Evolutionary conservation across 2,888 invertebrate genomes (phyloP), one percentile per base, ranked within the genome.

Genomic region (Beris chalybata): DNA sequence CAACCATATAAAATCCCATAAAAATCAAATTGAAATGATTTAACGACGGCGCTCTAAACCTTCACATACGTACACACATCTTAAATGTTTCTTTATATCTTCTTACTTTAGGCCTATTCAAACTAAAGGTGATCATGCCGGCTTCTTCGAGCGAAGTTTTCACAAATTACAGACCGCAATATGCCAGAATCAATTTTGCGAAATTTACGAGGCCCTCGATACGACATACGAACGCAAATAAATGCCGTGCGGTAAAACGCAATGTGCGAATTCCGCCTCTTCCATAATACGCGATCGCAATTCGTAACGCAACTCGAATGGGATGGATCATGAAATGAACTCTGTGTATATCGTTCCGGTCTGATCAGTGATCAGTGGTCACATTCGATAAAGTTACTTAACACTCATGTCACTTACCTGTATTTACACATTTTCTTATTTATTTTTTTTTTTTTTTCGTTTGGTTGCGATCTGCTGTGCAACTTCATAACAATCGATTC

Each of bases 311-410:
- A 7, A 38, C 48, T 48, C 48, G 6, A 48, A 15, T 48, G 15
- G 48, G 22, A 22, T 3, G 22, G 22, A 22, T 22, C 22, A 22
- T 22, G n/a, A n/a, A 12, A 5, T 13, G 48, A n/a, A 48, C 48
- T 13, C 6, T 15, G n/a, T 15, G 47, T 9, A n/a, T n/a, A 48
- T 13, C 11, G 6, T n/a, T 7, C n/a, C 15, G 15, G n/a, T 48
- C 48, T 48, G 48, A 9, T 38, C n/a, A 44, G 44, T 44, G 50
- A 13, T 15, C 53, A 53, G 53, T 53, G 53, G 29, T 38, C 38
- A 38, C 38, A 53, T 53, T 53, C 53, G 53, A 53, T 53, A 12
- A 53, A 53, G 53, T 53, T 53, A 53, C 53, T 53, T 53, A 15
- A 53, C 29, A 53, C 29, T 12, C 22, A 53, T 53, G 53, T 53